Evolutionary conservation across 2,888 invertebrate genomes (phyloP), one percentile per base, ranked within the genome.

Genomic region (Zygothrica quintamaculata): DNA sequence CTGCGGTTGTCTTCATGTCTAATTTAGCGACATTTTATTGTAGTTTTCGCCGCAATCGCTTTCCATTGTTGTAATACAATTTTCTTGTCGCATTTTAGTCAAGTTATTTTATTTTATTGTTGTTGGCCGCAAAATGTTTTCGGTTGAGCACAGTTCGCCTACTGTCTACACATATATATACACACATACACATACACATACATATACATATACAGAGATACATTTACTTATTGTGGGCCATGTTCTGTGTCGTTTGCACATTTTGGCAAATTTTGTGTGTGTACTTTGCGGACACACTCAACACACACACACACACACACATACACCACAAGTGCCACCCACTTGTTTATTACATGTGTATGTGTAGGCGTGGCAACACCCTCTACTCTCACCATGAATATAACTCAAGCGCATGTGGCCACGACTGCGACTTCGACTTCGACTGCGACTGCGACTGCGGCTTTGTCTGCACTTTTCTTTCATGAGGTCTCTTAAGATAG

Each of bases 21-120:
- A 88, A 88, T 89, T 90, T 88, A 84, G 89, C 86, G 88, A 89
- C 90, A 89, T 88, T 88, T 88, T 84, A 84, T 81, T 84, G 88
- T 84, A 80, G 71, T 88, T 88, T 87, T 77, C 81, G 64, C 88
- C 88, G 66, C 80, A 81, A 81, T 81, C 88, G 88, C 86, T 81
- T 85, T 87, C 80, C 88, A 81, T 85, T 81, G 80, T 81, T 81
- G 86, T 87, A 81, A 87, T 87, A 81, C 80, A 87, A 82, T 81
- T 81, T 81, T 86, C 80, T 81, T 81, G 86, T 81, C 88, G 84
- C 80, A 85, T 87, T 80, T 87, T 59, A 87, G 88, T 76, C 86
- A 87, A 81, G 80, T 86, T 85, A 87, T 73, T 82, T 73, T 75
- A 78, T 74, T 79, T 76, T 64, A 77, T 84, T 87, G 65, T 74